These are phyloP conservation scores for Cerastis rubricosa DNA, from an alignment of 2,888 invertebrate genomes.

Conservation along the genomic window DNA sequence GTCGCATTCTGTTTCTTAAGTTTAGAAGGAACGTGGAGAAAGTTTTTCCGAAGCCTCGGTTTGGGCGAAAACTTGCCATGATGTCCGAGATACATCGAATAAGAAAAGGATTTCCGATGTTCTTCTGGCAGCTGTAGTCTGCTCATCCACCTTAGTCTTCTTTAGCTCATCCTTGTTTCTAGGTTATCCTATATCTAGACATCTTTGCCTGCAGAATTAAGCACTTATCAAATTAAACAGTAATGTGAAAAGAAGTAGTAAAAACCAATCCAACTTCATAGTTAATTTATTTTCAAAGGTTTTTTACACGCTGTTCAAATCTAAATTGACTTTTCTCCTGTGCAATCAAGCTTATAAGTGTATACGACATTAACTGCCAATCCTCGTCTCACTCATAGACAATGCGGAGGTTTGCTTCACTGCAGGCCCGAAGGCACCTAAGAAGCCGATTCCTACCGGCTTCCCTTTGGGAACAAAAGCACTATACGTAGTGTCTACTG, in stretches of 20 bases:
- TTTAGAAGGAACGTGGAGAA: slow-evolving; percentile 30
- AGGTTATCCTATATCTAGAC: neutral
- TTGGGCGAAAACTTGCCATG: neutral
- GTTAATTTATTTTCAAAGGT: neutral
- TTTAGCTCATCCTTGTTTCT: neutral
- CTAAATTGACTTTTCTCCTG: slow-evolving; percentile 23
- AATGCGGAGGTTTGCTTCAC: slow-evolving; percentile 71
- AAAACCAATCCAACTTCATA: neutral
- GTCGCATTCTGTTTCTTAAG: slow-evolving; percentile 31
- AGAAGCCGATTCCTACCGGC: no score
- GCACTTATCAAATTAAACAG: neutral
- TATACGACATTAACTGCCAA: slow-evolving; percentile 48
- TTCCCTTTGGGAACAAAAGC: no score
- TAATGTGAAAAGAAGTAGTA: neutral
- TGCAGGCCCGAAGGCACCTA: no score
- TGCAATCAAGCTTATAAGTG: slow-evolving; percentile 33
- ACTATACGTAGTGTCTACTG: no score
- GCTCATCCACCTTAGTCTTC: neutral
- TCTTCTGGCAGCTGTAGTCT: neutral
- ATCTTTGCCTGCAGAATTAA: neutral
- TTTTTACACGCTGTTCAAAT: slow-evolving; percentile 12
- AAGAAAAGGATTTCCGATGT: neutral
- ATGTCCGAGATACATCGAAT: neutral
- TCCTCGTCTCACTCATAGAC: slow-evolving; percentile 65
- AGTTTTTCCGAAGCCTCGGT: slow-evolving; percentile 9